Evolutionary conservation across 1,140 invertebrate species (phyloP).

Genomic region (Liolophura sinensis): DNA sequence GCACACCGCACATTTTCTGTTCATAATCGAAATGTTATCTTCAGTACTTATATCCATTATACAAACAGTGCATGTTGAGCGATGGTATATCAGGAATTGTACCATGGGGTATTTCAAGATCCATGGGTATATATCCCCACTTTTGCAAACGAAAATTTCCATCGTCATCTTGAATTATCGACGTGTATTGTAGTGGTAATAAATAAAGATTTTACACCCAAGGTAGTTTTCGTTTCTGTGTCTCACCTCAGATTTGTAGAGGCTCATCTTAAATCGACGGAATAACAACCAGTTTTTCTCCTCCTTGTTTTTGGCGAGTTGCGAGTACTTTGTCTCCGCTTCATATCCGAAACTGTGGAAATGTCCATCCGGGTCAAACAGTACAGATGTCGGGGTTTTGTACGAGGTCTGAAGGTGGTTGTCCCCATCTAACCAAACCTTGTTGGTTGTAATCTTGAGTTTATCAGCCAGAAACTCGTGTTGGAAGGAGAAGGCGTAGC

Average conservation of each 20-base stretch:
- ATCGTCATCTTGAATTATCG: no score
- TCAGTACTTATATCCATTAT: no score
- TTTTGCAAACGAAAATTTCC: no score
- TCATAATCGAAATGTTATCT: no score
- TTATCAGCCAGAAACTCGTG: slow-evolving; percentile 22
- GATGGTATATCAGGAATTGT: no score
- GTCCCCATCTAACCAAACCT: slow-evolving; percentile 11
- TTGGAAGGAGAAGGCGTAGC: slow-evolving; percentile 32
- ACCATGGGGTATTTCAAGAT: no score
- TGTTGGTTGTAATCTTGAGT: slow-evolving; percentile 23
- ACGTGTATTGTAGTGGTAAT: no score
- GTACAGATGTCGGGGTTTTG: slow-evolving; percentile 19
- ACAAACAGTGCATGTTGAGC: no score
- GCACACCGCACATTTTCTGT: no score
- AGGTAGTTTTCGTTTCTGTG: no score
- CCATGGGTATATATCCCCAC: no score
- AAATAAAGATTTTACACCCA: no score
- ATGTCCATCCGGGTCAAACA: slow-evolving; percentile 9
- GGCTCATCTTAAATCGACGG: slow-evolving; percentile 30
- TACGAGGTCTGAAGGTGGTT: slow-evolving; percentile 11
- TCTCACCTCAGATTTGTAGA: slow-evolving; percentile 21
- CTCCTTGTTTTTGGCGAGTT: slow-evolving; percentile 15
- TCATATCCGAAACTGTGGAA: slow-evolving; percentile 23
- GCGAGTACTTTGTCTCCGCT: slow-evolving; percentile 22
- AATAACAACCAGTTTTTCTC: slow-evolving; percentile 19